phyloP scores from a whole-genome alignment of 2,888 invertebrate species.

The Alloplasta piceator region DNA sequence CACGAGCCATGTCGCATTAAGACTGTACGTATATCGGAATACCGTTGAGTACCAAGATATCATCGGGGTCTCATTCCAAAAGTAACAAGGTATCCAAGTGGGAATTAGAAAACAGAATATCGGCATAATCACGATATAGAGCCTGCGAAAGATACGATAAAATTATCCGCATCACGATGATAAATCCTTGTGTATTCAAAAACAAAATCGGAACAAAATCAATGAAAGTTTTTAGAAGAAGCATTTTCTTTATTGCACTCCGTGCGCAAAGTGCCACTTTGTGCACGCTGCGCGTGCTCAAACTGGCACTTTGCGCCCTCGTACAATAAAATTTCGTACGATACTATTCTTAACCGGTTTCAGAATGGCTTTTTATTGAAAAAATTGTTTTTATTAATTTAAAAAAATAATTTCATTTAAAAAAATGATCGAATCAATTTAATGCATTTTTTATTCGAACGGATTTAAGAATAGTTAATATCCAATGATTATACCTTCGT shows the following conservation, averaged over 20 bases:
- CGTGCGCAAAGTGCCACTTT: too few relatives aligned
- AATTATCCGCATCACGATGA: background rate
- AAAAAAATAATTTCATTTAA: slow-evolving; percentile 5
- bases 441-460: background rate
- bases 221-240: background rate
- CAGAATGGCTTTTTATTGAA: background rate
- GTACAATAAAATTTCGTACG: too few relatives aligned
- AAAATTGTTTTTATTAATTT: background rate
- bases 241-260: too few relatives aligned
- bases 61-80: slow-evolving; percentile 90
- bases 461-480: slow-evolving; percentile 5
- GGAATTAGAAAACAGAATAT: slow-evolving; percentile 92
- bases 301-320: too few relatives aligned
- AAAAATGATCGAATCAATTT: background rate
- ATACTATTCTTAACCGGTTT: too few relatives aligned
- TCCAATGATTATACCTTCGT: slow-evolving; percentile 86
- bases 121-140: slow-evolving; percentile 91
- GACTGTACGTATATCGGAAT: slow-evolving; percentile 89
- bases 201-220: slow-evolving; percentile 1
- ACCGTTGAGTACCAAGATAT: slow-evolving; percentile 91
- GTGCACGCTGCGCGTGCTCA: too few relatives aligned
- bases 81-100: slow-evolving; percentile 89
- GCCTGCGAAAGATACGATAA: slow-evolving; percentile 83
- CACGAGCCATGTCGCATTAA: slow-evolving; percentile 96
- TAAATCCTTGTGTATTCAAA: slow-evolving; percentile 4